A percentile compares a stretch with the other conserved stretches of the same genome.
Evolutionary conservation across 2,888 invertebrate species (phyloP).

Genomic region (Pollenia angustigena): DNA sequence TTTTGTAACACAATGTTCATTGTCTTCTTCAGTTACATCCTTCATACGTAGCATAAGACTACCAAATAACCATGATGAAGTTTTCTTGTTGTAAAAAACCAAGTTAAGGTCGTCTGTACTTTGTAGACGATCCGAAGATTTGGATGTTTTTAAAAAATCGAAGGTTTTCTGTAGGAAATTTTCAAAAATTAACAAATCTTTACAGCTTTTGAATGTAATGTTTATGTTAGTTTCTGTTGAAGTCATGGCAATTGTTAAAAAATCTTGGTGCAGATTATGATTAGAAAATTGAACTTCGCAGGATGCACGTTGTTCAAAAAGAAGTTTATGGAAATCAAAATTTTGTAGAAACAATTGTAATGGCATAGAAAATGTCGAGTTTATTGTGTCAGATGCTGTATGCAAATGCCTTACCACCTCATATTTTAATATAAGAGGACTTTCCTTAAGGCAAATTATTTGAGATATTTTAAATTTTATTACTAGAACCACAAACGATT

Average conservation of each 20-base stretch:
- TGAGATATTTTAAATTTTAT: slow-evolving; percentile 76
- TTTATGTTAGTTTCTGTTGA: slow-evolving; percentile 73
- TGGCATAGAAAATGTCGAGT: not conserved
- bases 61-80: slow-evolving; percentile 77
- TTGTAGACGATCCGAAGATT: not conserved
- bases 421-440: slow-evolving; percentile 75
- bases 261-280: slow-evolving; percentile 79
- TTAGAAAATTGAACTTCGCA: slow-evolving; percentile 76
- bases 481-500: slow-evolving; percentile 78
- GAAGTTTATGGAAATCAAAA: slow-evolving; percentile 70
- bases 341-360: slow-evolving; percentile 74
- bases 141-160: slow-evolving; percentile 69
- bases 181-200: slow-evolving; percentile 75
- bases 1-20: slow-evolving; percentile 35
- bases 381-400: not conserved
- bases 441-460: slow-evolving; percentile 58
- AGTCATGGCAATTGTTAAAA: slow-evolving; percentile 79
- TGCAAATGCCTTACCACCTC: slow-evolving; percentile 69
- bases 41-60: slow-evolving; percentile 76
- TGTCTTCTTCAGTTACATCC: slow-evolving; percentile 47
- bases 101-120: slow-evolving; percentile 52
- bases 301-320: slow-evolving; percentile 72
- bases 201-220: slow-evolving; percentile 68
- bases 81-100: slow-evolving; percentile 77
- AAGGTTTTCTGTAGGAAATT: slow-evolving; percentile 75